These are phyloP conservation scores for Lamellibrachia satsuma DNA, from an alignment of 2,888 invertebrate genomes.

Conservation along the genomic window DNA sequence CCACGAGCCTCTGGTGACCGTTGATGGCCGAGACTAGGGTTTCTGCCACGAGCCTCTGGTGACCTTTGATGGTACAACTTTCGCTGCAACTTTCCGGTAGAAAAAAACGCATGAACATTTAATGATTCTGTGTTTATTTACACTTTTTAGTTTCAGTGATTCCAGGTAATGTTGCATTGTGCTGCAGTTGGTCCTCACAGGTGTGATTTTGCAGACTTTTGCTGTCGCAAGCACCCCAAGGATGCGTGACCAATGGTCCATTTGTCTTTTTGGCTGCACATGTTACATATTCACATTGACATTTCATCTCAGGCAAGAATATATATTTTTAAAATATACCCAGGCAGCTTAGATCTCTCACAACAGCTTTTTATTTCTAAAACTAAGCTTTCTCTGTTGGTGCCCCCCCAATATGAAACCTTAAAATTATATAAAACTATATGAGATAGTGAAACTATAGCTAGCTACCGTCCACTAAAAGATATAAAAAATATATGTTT, in stretches of 20 bases:
- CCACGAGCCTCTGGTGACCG: constrained; percentile 54
- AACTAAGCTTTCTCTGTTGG: no score
- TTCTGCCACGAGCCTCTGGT: constrained; percentile 51
- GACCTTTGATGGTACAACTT: constrained; percentile 55
- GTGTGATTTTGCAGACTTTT: constrained; percentile 53
- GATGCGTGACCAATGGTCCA: constrained; percentile 35
- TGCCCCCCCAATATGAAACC: no score
- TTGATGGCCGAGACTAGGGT: constrained; percentile 60
- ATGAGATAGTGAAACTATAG: no score
- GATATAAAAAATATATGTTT: neutral
- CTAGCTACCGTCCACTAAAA: no score
- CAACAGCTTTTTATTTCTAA: neutral
- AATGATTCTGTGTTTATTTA: neutral
- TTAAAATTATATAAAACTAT: no score
- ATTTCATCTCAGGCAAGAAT: neutral
- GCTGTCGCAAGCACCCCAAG: constrained; percentile 59
- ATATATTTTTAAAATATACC: neutral
- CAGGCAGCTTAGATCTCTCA: neutral
- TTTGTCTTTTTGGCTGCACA: neutral
- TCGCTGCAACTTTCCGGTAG: constrained; percentile 60
- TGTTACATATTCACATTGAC: neutral
- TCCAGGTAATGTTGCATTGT: neutral
- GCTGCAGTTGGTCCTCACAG: constrained; percentile 48
- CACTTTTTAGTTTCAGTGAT: neutral
- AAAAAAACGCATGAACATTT: constrained; percentile 17